Percentiles rank a stretch among this genome's conserved stretches.
Evolutionary conservation across 2,888 invertebrate species (phyloP).

Genomic region (Lepidocyrtoides sp.): DNA sequence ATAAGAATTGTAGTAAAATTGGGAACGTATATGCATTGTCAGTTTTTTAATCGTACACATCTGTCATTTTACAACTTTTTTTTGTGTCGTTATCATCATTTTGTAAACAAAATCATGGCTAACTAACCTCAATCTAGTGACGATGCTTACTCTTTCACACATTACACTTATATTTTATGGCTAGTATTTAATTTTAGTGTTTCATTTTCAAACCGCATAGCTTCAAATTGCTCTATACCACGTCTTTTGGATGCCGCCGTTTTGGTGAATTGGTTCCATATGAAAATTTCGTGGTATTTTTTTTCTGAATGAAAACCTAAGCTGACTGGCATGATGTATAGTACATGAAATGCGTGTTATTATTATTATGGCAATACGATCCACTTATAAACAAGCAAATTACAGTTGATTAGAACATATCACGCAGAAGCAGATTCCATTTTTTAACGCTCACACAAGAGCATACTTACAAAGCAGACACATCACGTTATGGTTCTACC

Average conservation of each 20-base stretch:
- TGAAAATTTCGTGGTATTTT: neutral
- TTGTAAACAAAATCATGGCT: neutral
- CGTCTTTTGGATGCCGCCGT: neutral
- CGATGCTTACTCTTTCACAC: neutral
- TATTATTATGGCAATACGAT: constrained; percentile 61
- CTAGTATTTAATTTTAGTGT: constrained; percentile 6
- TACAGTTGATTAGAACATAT: constrained; percentile 72
- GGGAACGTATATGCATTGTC: neutral
- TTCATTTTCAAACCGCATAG: neutral
- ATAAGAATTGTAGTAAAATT: neutral
- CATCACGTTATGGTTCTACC: neutral
- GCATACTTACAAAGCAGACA: constrained; percentile 6
- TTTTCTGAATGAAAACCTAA: constrained; percentile 14
- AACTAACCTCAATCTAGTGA: neutral
- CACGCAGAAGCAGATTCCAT: constrained; percentile 56
- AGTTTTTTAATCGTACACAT: constrained; percentile 8
- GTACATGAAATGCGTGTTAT: neutral
- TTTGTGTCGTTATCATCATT: neutral
- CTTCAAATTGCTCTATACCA: neutral
- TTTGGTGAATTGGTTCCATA: constrained; percentile 17
- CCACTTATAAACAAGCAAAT: constrained; percentile 76
- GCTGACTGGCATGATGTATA: neutral
- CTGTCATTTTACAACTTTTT: neutral
- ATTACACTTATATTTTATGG: neutral
- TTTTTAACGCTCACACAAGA: constrained; percentile 14